Evolutionary conservation across 2,797 vertebrate genomes (phyloP).

Genomic region (Sebastes hubbsi): DNA sequence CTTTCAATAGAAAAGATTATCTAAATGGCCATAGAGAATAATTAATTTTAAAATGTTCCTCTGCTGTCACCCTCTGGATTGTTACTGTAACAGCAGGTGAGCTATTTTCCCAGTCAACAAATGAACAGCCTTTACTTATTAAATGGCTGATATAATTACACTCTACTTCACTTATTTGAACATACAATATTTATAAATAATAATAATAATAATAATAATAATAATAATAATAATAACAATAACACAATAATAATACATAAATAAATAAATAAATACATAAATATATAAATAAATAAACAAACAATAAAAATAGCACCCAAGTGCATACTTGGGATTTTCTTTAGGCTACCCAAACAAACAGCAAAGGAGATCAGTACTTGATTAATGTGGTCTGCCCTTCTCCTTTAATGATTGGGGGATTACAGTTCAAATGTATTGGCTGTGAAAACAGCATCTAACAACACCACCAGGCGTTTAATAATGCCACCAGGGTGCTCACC

Average conservation of each 20-base stretch:
- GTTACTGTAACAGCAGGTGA: no score
- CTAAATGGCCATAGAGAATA: rapidly evolving
- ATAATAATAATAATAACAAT: no score
- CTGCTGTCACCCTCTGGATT: not conserved
- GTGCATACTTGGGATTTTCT: not conserved
- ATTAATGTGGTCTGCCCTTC: no score
- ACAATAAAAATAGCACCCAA: not conserved
- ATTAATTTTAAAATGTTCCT: not conserved
- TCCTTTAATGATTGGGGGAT: rapidly evolving
- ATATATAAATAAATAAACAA: no score
- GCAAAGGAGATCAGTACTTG: no score
- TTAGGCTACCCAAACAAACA: not conserved
- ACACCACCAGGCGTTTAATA: rapidly evolving
- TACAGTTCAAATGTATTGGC: no score
- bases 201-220: not conserved
- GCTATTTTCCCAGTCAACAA: no score
- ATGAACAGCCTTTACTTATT: not conserved
- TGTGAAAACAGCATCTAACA: no score
- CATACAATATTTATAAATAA: rapidly evolving
- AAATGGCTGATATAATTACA: no score
- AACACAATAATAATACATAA: no score
- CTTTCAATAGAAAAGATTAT: rapidly evolving
- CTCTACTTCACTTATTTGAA: rapidly evolving
- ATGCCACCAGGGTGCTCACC: no score
- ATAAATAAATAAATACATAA: no score